phyloP scores from a whole-genome alignment of 2,797 vertebrate species.

The Antennarius maculatus region DNA sequence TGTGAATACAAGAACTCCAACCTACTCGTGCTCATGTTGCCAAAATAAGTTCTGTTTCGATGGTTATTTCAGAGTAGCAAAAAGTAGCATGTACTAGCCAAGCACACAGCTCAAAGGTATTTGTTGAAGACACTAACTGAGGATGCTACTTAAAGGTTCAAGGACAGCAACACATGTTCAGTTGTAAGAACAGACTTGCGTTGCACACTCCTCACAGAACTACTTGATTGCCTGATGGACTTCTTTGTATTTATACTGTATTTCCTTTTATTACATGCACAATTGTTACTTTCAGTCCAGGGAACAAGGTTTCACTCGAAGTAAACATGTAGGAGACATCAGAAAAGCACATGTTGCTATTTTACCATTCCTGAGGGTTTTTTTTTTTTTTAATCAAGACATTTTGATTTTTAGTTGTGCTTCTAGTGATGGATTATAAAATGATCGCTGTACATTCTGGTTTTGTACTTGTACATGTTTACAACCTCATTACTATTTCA shows the following conservation, averaged over 20 bases:
- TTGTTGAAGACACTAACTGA: constrained; percentile 35
- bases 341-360: constrained; percentile 29
- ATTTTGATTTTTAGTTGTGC: neutral
- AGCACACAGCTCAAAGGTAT: constrained; percentile 20
- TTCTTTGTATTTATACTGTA: constrained; percentile 49
- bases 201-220: constrained; percentile 21
- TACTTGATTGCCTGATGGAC: constrained; percentile 22
- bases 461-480: constrained; percentile 63
- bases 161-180: constrained; percentile 16
- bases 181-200: neutral
- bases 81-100: constrained; percentile 39
- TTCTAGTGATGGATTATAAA: constrained; percentile 14
- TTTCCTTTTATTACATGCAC: constrained; percentile 38
- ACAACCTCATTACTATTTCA: constrained; percentile 43
- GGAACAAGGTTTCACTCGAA: constrained; percentile 43
- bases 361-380: constrained; percentile 32
- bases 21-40: constrained; percentile 34
- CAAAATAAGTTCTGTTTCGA: constrained; percentile 29
- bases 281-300: constrained; percentile 38
- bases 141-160: constrained; percentile 30
- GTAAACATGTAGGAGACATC: constrained; percentile 13
- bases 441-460: constrained; percentile 47
- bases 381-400: neutral
- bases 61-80: constrained; percentile 25
- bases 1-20: constrained; percentile 6